A percentile compares a stretch with the other conserved stretches of the same genome.
Conservation (phyloP, 2,797 vertebrate genomes). For the Lacerta viridis region DNA sequence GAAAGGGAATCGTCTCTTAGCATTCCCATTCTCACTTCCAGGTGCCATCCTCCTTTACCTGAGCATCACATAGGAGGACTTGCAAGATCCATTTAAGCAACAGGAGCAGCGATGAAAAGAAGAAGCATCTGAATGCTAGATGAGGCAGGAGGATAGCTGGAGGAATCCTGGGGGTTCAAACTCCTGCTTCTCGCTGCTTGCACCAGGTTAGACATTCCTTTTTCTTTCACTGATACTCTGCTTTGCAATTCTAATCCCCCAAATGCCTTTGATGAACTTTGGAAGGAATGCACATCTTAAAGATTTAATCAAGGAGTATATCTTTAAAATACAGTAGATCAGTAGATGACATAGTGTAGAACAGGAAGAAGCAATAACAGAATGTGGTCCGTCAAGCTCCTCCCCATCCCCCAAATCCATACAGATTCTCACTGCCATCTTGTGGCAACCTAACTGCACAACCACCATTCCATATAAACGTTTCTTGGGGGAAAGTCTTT, state of each 20-base stretch:
- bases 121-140: constrained; percentile 3
- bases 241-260: constrained; percentile 2
- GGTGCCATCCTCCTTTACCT: constrained; percentile 44
- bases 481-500: not conserved
- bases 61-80: not conserved
- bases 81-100: constrained; percentile 1
- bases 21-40: not conserved
- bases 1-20: constrained; percentile 45
- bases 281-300: not conserved
- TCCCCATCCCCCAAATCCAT: not conserved
- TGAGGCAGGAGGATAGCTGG: constrained; percentile 28
- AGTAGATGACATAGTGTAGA: not conserved
- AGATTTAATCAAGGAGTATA: not conserved
- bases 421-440: not conserved
- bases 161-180: not conserved
- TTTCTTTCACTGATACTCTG: not conserved
- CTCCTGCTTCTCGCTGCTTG: not conserved
- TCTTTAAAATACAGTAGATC: not conserved
- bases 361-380: not conserved
- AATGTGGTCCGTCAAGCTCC: not conserved
- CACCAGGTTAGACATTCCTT: not conserved
- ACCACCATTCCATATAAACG: not conserved
- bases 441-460: not conserved
- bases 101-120: constrained; percentile 44
- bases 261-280: constrained; percentile 31